phyloP scores from a whole-genome alignment of 2,797 vertebrate genomes.

The Triplophysa yarkandensis region DNA sequence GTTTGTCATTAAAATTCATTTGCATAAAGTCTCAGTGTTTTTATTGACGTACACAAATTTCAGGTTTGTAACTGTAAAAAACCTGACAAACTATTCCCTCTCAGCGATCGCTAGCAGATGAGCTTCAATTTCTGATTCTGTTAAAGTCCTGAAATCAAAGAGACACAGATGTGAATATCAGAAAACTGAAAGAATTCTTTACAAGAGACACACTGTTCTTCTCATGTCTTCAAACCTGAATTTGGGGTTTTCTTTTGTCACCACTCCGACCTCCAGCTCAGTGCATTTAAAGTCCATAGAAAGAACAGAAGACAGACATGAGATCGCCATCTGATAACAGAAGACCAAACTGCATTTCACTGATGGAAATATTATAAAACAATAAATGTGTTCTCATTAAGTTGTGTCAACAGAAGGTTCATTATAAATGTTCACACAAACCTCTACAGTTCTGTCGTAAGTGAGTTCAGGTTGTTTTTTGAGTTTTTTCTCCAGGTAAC shows the following conservation, averaged over 20 bases:
- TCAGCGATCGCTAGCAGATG: slow-evolving; percentile 78
- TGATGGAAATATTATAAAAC: not conserved
- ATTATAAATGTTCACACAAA: no score
- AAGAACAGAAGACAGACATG: slow-evolving; percentile 75
- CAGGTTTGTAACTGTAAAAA: not conserved
- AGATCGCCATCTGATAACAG: slow-evolving; percentile 72
- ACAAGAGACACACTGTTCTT: not conserved
- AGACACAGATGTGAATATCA: not conserved
- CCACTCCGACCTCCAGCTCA: slow-evolving; percentile 76
- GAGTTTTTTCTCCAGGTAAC: slow-evolving; percentile 80
- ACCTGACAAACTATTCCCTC: slow-evolving; percentile 67
- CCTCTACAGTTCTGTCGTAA: slow-evolving; percentile 72
- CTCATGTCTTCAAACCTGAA: slow-evolving; percentile 70
- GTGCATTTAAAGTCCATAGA: slow-evolving; percentile 74
- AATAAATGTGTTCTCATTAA: no score
- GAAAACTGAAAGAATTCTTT: no score
- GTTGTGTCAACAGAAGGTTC: no score
- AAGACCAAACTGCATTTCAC: not conserved
- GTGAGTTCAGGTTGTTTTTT: slow-evolving; percentile 75
- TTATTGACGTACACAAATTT: not conserved
- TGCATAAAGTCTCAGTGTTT: not conserved
- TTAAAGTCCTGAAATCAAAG: slow-evolving; percentile 65
- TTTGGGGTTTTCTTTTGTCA: slow-evolving; percentile 75
- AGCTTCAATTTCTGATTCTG: slow-evolving; percentile 70
- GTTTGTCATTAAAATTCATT: not conserved